Conservation (phyloP, 2,797 vertebrate species). For the Onychomys torridus region DNA sequence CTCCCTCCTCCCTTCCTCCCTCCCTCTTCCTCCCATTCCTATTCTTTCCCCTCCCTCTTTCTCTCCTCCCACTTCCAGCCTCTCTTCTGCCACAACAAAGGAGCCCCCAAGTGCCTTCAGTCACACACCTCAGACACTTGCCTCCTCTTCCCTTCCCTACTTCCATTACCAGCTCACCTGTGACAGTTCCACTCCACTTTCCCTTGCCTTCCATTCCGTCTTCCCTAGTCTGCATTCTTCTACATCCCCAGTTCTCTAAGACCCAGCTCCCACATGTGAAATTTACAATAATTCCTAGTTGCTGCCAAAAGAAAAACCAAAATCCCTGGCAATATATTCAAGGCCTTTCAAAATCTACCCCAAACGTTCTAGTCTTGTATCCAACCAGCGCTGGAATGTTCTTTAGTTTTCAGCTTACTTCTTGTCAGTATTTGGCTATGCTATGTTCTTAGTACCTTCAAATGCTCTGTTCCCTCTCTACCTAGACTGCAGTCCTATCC, state of each 20-base stretch:
- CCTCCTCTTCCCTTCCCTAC: not conserved
- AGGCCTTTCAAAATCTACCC: not conserved
- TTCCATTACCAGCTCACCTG: not conserved
- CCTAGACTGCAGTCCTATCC: not conserved
- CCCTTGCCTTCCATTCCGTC: not conserved
- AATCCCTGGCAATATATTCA: not conserved
- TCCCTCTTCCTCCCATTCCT: not conserved
- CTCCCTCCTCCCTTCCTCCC: no score
- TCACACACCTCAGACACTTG: not conserved
- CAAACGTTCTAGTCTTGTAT: not conserved
- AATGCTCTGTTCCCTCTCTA: not conserved
- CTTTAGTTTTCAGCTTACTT: not conserved
- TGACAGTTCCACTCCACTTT: not conserved
- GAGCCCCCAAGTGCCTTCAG: not conserved
- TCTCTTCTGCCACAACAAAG: not conserved
- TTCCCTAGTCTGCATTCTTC: not conserved
- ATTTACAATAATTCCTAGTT: not conserved
- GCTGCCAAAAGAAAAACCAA: conserved; percentile 7
- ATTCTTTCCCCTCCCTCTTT: no score
- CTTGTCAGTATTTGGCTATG: not conserved
- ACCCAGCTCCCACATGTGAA: not conserved
- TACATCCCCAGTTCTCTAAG: not conserved
- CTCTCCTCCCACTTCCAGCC: fast-evolving
- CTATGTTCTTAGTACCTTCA: not conserved
- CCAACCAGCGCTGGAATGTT: not conserved